Evolutionary conservation across 2,888 invertebrate species (phyloP), one percentile per base, ranked within the genome.

Genomic region (Vandiemenella viatica): DNA sequence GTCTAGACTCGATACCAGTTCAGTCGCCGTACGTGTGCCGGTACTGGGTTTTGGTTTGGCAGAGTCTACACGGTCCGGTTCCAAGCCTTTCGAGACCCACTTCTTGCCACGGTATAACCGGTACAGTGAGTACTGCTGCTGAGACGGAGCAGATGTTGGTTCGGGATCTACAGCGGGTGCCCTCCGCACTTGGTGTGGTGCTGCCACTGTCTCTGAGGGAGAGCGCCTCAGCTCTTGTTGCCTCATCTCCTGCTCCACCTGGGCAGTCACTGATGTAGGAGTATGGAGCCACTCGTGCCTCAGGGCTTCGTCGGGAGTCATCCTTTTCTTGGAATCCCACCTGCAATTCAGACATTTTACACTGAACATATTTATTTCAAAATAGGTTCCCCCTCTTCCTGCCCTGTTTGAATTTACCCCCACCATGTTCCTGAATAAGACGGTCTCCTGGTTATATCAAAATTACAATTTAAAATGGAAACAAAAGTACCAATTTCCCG

Each of bases 271-370:
- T 56, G 37, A 65, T 65, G 50, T 66, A 60, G 49, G 58, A 45
- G 65, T 59, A 44, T 65, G 57, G 5, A 91, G 71, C 91, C 91
- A 92, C 57, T 83, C 81, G 71, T 92, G 92, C 57, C 88, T 77
- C 46, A 96, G 71, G 21, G 95, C 96, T 58, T 83, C 81, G 53
- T 80, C 76, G 0, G 98, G 96, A 26, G 91, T 92, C 74, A 98
- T 79, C 47, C 98, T 78, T 61, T 79, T 76, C 57, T 89, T 84
- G 0, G 97, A 95, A 69, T 97, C 96, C 97, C 97, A 97, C 17
- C 54, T 54, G 19, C 16, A 53, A 38, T 10, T 17, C 23, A 38
- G 17, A 40, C n/a, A 32, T 32, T 26, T 26, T 3, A 32, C n/a
- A 32, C 37, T 3, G 32, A 32, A 32, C 32, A 32, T 2, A 4